Evolutionary conservation across 1,140 invertebrate genomes (phyloP).

Genomic region (Sminthurides bifidus): DNA sequence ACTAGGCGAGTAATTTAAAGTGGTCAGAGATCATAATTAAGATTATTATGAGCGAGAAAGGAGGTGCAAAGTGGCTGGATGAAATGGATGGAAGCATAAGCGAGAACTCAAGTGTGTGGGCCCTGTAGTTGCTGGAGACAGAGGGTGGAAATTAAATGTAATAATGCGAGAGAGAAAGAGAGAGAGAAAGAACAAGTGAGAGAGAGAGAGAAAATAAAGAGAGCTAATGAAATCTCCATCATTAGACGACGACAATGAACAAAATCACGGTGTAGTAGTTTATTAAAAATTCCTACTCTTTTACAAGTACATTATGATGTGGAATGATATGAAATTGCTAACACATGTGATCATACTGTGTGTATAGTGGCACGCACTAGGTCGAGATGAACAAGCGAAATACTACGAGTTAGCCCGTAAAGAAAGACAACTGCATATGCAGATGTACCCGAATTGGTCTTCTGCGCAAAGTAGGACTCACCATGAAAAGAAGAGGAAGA

Average conservation of each 20-base stretch:
- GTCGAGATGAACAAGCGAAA: constrained; percentile 96
- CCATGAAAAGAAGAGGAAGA: constrained; percentile 97
- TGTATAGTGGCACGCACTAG: constrained; percentile 91
- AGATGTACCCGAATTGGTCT: constrained; percentile 98
- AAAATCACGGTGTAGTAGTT: not conserved
- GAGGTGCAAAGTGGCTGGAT: constrained; percentile 30
- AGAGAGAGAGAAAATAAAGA: not conserved
- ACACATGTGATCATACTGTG: not conserved
- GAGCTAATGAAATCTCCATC: constrained; percentile 6
- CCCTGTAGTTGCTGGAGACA: constrained; percentile 1
- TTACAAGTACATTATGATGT: not conserved
- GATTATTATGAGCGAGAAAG: too few species aligned
- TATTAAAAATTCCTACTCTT: not conserved
- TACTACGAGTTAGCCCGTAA: constrained; percentile 98
- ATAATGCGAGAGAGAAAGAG: not conserved
- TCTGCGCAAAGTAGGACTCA: constrained; percentile 87
- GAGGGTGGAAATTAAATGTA: constrained; percentile 32
- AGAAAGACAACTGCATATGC: constrained; percentile 96
- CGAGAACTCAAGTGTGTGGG: too few species aligned
- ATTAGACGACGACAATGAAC: not conserved
- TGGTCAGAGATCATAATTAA: too few species aligned
- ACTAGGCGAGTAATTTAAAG: too few species aligned
- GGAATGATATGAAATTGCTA: not conserved
- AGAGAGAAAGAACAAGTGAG: not conserved
- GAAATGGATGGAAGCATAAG: not conserved